These are phyloP conservation scores for Penaeus vannamei DNA, from an alignment of 1,140 invertebrate species.

Conservation along the genomic window DNA sequence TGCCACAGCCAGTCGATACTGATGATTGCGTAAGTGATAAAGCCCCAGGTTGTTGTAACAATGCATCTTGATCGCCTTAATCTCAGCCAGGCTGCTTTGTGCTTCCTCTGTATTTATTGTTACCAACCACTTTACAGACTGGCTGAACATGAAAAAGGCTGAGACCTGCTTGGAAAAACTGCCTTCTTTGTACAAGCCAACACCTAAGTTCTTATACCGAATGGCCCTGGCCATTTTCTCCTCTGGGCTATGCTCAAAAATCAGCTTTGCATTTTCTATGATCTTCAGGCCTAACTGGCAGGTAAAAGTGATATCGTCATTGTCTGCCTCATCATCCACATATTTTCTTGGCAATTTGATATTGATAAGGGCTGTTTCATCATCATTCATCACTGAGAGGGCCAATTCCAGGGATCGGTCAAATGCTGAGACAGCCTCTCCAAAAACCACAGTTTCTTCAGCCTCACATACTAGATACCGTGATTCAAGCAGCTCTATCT, in stretches of 20 bases:
- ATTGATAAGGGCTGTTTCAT: conserved; percentile 27
- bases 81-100: conserved; percentile 23
- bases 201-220: conserved; percentile 45
- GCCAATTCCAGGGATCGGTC: conserved; percentile 34
- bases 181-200: conserved; percentile 43
- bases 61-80: conserved; percentile 37
- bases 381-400: conserved; percentile 45
- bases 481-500: conserved; percentile 20
- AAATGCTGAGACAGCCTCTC: conserved; percentile 33
- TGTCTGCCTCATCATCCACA: background rate
- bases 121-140: conserved; percentile 45
- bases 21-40: conserved; percentile 18
- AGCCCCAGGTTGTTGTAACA: conserved; percentile 55
- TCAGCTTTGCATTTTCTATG: conserved; percentile 27
- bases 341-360: conserved; percentile 27
- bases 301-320: background rate
- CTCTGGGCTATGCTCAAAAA: conserved; percentile 20
- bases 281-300: conserved; percentile 18
- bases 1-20: conserved; percentile 27
- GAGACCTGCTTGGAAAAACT: conserved; percentile 10
- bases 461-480: conserved; percentile 20
- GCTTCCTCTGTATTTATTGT: conserved; percentile 40
- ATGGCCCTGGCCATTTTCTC: conserved; percentile 35
- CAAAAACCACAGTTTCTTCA: background rate
- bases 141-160: conserved; percentile 38